phyloP scores from a whole-genome alignment of 2,888 invertebrate genomes.

The Anoplius nigerrimus region DNA sequence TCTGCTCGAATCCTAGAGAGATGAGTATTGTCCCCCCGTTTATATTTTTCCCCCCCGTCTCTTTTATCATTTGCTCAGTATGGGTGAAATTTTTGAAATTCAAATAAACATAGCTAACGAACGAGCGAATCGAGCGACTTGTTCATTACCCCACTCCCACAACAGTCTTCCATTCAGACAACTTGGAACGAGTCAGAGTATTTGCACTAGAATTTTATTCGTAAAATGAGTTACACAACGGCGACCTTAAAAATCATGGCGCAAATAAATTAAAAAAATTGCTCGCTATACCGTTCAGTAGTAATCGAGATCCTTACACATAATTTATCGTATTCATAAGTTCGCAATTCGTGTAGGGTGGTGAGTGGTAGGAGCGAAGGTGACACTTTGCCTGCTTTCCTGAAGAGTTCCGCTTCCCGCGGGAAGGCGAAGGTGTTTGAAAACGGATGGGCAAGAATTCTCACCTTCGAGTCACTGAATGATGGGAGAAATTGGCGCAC shows the following conservation, averaged over 20 bases:
- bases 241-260: constrained; percentile 24
- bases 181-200: not conserved
- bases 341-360: no score
- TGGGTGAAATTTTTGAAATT: constrained; percentile 20
- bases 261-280: constrained; percentile 51
- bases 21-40: constrained; percentile 18
- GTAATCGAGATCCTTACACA: not conserved
- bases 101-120: constrained; percentile 25
- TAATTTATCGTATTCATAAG: not conserved
- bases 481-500: no score
- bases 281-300: constrained; percentile 14
- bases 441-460: no score
- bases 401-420: no score
- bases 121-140: not conserved
- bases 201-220: constrained; percentile 36
- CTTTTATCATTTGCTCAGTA: constrained; percentile 9
- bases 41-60: constrained; percentile 34
- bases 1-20: constrained; percentile 16
- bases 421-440: no score
- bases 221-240: constrained; percentile 45
- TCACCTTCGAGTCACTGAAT: no score
- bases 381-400: no score
- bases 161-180: no score
- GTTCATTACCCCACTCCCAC: constrained; percentile 20
- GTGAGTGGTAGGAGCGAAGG: no score